These are phyloP conservation scores for Artibeus lituratus DNA, from an alignment of 2,797 vertebrate genomes.

Conservation along the genomic window DNA sequence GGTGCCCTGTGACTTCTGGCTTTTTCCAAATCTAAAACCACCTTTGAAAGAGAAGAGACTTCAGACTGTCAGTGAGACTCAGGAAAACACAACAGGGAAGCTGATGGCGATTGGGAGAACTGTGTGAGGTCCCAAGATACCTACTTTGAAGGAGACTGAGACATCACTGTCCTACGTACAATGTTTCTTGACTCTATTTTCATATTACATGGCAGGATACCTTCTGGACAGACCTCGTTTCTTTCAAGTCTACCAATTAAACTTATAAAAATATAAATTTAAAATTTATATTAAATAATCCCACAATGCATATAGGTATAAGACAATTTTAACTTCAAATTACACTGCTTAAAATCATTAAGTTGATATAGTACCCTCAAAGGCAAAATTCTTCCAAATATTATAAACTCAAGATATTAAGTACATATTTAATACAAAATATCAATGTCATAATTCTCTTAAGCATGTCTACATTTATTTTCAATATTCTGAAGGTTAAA, in stretches of 20 bases:
- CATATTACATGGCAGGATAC: too few relatives aligned
- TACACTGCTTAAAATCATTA: not conserved
- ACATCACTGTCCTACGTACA: too few relatives aligned
- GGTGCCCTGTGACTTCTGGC: too few relatives aligned
- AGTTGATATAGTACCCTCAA: not conserved
- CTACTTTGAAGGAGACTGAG: too few relatives aligned
- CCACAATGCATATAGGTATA: not conserved
- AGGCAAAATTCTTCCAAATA: not conserved
- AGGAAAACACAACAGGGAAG: too few relatives aligned
- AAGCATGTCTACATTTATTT: not conserved
- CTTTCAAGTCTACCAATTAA: constrained; percentile 1
- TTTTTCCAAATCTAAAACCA: too few relatives aligned
- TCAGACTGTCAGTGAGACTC: too few relatives aligned
- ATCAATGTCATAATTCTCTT: not conserved
- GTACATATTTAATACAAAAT: not conserved
- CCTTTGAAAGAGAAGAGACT: too few relatives aligned
- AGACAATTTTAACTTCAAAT: not conserved
- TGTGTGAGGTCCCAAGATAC: too few relatives aligned
- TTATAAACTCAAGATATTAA: not conserved
- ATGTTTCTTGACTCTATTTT: too few relatives aligned
- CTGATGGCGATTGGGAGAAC: too few relatives aligned
- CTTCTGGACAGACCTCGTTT: not conserved
- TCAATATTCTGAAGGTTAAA: not conserved
- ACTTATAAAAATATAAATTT: not conserved
- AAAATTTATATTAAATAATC: not conserved